Percentiles rank a stretch among this genome's conserved stretches.
Conservation (phyloP, 2,113 vertebrate genomes). For the Potamarius usumacintae region DNA sequence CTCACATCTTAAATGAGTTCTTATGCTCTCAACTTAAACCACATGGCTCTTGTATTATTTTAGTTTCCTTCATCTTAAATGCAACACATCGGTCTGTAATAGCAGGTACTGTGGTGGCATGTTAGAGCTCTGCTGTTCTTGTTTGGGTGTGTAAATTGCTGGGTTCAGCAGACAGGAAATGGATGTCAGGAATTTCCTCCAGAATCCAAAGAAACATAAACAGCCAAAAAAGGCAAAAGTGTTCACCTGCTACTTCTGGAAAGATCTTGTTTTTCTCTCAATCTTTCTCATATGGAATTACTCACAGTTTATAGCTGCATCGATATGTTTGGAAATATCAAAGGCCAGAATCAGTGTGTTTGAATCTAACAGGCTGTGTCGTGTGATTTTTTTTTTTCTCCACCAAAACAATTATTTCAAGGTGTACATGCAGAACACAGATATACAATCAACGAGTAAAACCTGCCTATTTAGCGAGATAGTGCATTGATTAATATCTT, state of each 20-base stretch:
- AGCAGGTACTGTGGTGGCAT: neutral
- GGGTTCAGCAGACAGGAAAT: slow-evolving; percentile 32
- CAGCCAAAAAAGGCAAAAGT: slow-evolving; percentile 8
- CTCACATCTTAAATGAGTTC: slow-evolving; percentile 3
- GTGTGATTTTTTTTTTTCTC: neutral
- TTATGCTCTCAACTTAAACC: neutral
- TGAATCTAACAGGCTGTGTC: neutral
- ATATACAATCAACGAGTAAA: neutral
- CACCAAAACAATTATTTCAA: neutral
- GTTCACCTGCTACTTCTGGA: slow-evolving; percentile 15
- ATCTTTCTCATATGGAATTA: slow-evolving; percentile 9
- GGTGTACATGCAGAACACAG: neutral
- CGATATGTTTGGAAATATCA: neutral
- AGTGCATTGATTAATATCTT: neutral
- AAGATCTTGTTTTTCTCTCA: neutral
- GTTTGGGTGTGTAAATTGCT: slow-evolving; percentile 33
- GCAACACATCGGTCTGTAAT: neutral
- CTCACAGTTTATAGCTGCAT: neutral
- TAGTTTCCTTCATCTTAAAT: neutral
- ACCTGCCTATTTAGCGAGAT: neutral
- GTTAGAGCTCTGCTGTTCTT: neutral
- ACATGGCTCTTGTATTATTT: neutral
- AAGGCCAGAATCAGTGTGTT: neutral
- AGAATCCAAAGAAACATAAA: slow-evolving; percentile 35
- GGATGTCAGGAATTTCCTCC: slow-evolving; percentile 25